Percentiles rank a stretch among this genome's conserved stretches.
These are phyloP conservation scores for Sebastes steindachneri DNA, from an alignment of 2,797 vertebrate genomes.

Conservation along the genomic window DNA sequence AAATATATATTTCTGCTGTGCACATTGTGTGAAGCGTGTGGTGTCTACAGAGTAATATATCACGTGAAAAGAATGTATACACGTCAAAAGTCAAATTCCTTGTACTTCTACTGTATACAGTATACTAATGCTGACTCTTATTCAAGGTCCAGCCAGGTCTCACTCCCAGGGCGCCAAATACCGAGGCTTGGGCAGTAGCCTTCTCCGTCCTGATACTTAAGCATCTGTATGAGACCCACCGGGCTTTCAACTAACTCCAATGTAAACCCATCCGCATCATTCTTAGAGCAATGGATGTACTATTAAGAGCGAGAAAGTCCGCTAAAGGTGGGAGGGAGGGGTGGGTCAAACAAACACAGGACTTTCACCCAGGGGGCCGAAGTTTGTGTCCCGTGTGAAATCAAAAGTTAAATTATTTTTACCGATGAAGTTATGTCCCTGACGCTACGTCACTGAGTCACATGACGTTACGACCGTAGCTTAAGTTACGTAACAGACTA, in stretches of 20 bases:
- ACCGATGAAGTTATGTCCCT: not conserved
- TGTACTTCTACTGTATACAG: not conserved
- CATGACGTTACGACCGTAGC: not conserved
- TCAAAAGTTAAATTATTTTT: not conserved
- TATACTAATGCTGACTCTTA: conserved; percentile 1
- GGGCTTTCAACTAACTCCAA: not conserved
- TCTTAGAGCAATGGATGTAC: not conserved
- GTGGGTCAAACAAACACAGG: not conserved
- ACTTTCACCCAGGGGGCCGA: not conserved
- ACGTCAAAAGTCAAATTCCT: not conserved
- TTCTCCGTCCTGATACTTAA: not conserved
- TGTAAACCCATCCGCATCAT: not conserved
- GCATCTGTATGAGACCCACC: not conserved
- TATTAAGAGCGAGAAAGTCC: not conserved
- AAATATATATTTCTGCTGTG: not conserved
- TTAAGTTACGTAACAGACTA: not conserved
- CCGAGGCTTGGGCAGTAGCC: not conserved
- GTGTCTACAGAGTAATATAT: conserved; percentile 11
- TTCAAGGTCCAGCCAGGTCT: not conserved
- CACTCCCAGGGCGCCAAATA: not conserved
- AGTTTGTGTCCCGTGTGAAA: not conserved
- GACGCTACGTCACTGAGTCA: not conserved
- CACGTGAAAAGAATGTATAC: conserved; percentile 17
- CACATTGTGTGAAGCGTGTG: not conserved
- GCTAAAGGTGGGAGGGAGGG: not conserved